Conservation (phyloP, 2,888 invertebrate species). For the Phyllotreta striolata region DNA sequence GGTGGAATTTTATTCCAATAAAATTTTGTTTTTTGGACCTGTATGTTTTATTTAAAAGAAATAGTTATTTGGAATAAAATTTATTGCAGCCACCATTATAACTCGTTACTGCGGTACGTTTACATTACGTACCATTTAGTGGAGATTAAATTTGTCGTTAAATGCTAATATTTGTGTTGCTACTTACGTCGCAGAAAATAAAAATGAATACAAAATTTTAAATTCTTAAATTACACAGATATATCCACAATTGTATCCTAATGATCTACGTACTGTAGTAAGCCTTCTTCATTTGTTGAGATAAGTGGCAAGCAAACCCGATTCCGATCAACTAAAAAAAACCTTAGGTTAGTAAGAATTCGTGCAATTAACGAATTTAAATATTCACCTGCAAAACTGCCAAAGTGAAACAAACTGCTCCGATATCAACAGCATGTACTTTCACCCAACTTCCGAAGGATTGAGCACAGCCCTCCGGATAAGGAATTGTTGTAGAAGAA, state of each 20-base stretch:
- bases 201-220: too few relatives aligned
- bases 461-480: constrained; percentile 70
- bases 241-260: background rate
- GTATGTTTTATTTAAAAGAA: too few relatives aligned
- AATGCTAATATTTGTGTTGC: too few relatives aligned
- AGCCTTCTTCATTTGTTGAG: constrained; percentile 68
- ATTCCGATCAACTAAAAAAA: constrained; percentile 81
- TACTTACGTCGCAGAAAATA: too few relatives aligned
- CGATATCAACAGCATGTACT: constrained; percentile 77
- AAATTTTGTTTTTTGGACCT: too few relatives aligned
- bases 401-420: constrained; percentile 82
- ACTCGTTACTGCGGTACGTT: too few relatives aligned
- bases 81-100: too few relatives aligned
- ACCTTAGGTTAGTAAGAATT: constrained; percentile 14
- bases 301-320: constrained; percentile 89
- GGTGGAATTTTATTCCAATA: too few relatives aligned
- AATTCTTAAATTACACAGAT: background rate
- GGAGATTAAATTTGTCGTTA: too few relatives aligned
- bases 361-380: background rate
- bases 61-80: too few relatives aligned
- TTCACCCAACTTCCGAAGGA: constrained; percentile 72
- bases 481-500: constrained; percentile 56
- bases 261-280: constrained; percentile 49
- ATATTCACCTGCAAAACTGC: constrained; percentile 83
- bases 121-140: too few relatives aligned